Conservation (phyloP, 2,888 invertebrate species). For the Protula sp. region DNA sequence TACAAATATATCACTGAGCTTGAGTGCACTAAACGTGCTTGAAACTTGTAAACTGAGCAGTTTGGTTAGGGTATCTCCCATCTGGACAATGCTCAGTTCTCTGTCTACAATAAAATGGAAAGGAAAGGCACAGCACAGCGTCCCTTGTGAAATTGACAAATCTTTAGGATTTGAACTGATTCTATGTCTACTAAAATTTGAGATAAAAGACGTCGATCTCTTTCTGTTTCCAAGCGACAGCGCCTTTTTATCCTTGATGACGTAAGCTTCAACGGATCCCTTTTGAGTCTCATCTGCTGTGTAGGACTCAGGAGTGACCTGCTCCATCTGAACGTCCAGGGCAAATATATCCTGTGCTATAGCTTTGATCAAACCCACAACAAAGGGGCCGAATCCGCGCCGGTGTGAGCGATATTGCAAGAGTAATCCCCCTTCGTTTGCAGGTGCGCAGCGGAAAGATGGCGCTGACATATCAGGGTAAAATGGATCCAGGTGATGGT, state of each 20-base stretch:
- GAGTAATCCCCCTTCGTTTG: neutral
- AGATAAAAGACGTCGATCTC: neutral
- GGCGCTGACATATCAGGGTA: neutral
- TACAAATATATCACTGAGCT: constrained; percentile 63
- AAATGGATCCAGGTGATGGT: neutral
- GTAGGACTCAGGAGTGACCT: neutral
- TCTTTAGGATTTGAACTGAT: neutral
- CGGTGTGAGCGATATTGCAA: neutral
- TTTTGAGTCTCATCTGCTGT: neutral
- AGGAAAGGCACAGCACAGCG: constrained; percentile 29
- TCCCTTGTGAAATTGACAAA: neutral
- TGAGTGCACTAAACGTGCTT: neutral
- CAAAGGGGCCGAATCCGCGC: neutral
- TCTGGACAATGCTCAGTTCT: constrained; percentile 19
- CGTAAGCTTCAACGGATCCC: neutral
- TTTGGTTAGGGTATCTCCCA: constrained; percentile 16
- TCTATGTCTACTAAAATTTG: neutral
- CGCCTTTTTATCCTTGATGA: neutral
- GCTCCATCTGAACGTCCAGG: neutral
- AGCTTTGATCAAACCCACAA: neutral
- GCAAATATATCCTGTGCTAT: neutral
- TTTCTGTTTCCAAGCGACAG: neutral
- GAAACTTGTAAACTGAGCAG: neutral
- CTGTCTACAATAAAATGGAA: constrained; percentile 31
- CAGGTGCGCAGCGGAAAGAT: neutral